Conservation (phyloP, 2,888 invertebrate genomes). For the Strigamia transsilvanica region DNA sequence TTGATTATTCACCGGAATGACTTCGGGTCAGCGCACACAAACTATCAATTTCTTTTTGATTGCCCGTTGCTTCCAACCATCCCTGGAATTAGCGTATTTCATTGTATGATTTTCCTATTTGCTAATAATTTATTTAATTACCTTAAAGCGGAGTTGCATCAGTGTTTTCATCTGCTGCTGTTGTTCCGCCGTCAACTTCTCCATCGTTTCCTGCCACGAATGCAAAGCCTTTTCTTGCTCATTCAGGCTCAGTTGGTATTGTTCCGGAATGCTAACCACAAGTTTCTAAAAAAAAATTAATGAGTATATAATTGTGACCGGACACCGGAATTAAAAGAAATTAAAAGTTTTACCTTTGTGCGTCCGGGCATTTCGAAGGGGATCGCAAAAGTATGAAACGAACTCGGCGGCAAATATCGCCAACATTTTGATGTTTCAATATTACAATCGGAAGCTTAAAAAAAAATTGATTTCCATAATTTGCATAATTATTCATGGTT, state of each 20-base stretch:
- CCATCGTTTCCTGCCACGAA: neutral
- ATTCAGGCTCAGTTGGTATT: neutral
- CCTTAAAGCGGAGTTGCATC: constrained; percentile 42
- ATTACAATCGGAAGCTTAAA: constrained; percentile 53
- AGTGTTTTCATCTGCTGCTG: constrained; percentile 1
- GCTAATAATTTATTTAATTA: neutral
- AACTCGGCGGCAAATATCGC: constrained; percentile 51
- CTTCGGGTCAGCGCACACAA: neutral
- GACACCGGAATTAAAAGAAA: too few relatives aligned
- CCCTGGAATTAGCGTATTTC: neutral
- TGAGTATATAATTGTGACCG: too few relatives aligned
- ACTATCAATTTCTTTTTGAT: constrained; percentile 35
- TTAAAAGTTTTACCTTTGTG: constrained; percentile 31
- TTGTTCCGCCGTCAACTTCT: neutral
- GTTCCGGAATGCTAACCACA: neutral
- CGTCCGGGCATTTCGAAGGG: constrained; percentile 55
- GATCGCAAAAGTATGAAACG: constrained; percentile 55
- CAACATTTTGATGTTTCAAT: constrained; percentile 53
- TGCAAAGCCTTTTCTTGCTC: neutral
- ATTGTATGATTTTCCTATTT: neutral
- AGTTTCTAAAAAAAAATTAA: neutral
- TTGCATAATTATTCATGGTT: neutral
- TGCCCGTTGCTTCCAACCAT: constrained; percentile 15
- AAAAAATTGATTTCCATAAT: constrained; percentile 49
- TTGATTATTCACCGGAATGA: too few relatives aligned